A percentile compares a stretch with the other conserved stretches of the same genome.
Evolutionary conservation across 2,797 vertebrate genomes (phyloP).

Genomic region (Poecilia wingei): DNA sequence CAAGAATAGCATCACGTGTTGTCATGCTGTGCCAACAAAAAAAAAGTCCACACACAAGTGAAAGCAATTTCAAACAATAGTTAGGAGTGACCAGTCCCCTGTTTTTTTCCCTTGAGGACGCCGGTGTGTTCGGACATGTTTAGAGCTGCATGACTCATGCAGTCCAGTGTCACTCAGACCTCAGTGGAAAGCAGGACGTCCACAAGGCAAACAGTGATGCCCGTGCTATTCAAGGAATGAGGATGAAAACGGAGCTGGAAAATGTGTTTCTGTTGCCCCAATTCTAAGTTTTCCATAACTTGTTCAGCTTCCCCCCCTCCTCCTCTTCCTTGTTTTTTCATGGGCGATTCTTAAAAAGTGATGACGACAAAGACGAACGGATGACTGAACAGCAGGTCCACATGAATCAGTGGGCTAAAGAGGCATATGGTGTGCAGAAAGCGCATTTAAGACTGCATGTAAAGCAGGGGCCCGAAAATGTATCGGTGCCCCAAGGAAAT

Average conservation of each 20-base stretch:
- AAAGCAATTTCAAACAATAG: conserved; percentile 12
- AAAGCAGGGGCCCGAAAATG: conserved; percentile 67
- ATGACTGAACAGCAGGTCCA: conserved; percentile 56
- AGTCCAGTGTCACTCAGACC: conserved; percentile 62
- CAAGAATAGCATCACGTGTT: not conserved
- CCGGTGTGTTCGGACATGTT: conserved; percentile 42
- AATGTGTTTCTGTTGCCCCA: conserved; percentile 76
- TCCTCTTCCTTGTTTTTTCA: conserved; percentile 71
- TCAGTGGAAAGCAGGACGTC: conserved; percentile 71
- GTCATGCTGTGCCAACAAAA: not conserved
- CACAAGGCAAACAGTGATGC: conserved; percentile 67
- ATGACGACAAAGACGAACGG: conserved; percentile 75
- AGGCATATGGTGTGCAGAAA: conserved; percentile 49
- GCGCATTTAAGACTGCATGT: conserved; percentile 65
- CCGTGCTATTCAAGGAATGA: conserved; percentile 68
- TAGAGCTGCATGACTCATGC: conserved; percentile 66
- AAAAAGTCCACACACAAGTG: conserved; percentile 14
- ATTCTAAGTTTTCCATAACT: conserved; percentile 81
- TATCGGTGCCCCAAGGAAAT: conserved; percentile 40
- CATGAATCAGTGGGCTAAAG: conserved; percentile 55
- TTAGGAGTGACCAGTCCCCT: conserved; percentile 11
- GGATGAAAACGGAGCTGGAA: conserved; percentile 75
- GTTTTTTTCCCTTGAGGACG: conserved; percentile 2
- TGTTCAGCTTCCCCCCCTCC: conserved; percentile 43
- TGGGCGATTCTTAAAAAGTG: conserved; percentile 86